Conservation (phyloP, 2,113 vertebrate species). For the Condylura cristata region DNA sequence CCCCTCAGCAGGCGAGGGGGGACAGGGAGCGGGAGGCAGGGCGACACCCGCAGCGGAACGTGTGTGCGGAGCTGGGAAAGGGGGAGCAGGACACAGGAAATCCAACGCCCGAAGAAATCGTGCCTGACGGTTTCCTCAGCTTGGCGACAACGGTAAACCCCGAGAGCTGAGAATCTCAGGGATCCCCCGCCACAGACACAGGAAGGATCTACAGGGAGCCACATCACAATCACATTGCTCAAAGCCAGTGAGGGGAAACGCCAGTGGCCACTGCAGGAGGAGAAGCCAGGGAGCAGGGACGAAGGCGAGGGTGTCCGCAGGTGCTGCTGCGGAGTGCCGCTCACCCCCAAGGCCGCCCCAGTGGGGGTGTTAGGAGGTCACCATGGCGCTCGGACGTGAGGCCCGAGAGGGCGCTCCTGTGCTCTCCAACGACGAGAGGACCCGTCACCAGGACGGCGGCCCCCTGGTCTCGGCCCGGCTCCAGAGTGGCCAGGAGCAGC, state of each 20-base stretch:
- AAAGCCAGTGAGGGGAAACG: neutral
- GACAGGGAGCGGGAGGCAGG: neutral
- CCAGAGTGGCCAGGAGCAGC: neutral
- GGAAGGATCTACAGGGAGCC: neutral
- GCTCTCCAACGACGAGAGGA: too few relatives aligned
- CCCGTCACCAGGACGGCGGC: neutral
- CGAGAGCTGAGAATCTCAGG: neutral
- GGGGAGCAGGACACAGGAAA: neutral
- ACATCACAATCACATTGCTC: neutral
- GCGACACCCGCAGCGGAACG: neutral
- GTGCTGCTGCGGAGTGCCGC: too few relatives aligned
- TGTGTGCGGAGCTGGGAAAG: neutral
- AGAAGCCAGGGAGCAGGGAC: neutral
- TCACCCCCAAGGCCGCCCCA: too few relatives aligned
- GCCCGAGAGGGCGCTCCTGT: neutral
- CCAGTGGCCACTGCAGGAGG: neutral
- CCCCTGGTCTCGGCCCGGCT: neutral
- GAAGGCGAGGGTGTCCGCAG: neutral
- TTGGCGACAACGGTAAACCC: neutral
- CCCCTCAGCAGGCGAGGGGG: neutral
- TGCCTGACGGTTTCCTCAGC: neutral
- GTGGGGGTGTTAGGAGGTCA: neutral
- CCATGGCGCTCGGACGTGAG: neutral
- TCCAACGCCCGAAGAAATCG: neutral
- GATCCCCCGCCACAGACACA: neutral